phyloP scores from a whole-genome alignment of 2,888 invertebrate species.

The Acleris laterana region DNA sequence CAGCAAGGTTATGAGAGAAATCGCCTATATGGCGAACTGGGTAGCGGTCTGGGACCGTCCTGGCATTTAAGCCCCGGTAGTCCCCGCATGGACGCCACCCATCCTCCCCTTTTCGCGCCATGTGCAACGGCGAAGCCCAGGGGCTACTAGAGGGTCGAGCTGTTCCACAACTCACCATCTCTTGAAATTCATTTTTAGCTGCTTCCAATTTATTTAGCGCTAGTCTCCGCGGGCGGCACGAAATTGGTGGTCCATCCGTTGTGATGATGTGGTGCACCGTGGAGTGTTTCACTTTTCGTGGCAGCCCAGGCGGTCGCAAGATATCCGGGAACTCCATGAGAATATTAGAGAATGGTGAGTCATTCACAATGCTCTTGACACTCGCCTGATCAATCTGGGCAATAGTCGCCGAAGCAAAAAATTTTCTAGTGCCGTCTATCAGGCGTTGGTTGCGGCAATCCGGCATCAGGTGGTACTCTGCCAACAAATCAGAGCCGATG shows the following conservation, averaged over 20 bases:
- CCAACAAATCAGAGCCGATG: constrained; percentile 18
- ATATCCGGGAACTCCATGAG: background rate
- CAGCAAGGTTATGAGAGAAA: constrained; percentile 7
- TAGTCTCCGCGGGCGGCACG: constrained; percentile 39
- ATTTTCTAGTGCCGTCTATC: constrained; percentile 1
- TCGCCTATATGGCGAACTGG: constrained; percentile 10
- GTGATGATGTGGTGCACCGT: constrained; percentile 44
- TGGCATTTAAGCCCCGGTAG: no score
- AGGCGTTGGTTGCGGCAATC: constrained; percentile 12
- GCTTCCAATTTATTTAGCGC: constrained; percentile 40
- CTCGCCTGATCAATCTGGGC: background rate
- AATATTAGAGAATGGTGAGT: background rate
- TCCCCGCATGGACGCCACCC: no score
- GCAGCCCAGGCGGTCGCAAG: constrained; percentile 1
- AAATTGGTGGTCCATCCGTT: constrained; percentile 31
- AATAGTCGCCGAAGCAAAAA: constrained; percentile 3
- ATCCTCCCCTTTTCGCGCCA: constrained; percentile 30
- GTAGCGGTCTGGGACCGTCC: constrained; percentile 2
- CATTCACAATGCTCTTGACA: constrained; percentile 2
- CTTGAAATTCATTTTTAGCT: constrained; percentile 44
- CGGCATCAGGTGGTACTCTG: constrained; percentile 18
- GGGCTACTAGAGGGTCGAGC: constrained; percentile 41
- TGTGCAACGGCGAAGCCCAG: constrained; percentile 49
- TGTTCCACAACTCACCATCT: constrained; percentile 42
- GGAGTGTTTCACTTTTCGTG: constrained; percentile 35